Evolutionary conservation across 2,888 invertebrate species (phyloP).

Genomic region (Nineta flava): DNA sequence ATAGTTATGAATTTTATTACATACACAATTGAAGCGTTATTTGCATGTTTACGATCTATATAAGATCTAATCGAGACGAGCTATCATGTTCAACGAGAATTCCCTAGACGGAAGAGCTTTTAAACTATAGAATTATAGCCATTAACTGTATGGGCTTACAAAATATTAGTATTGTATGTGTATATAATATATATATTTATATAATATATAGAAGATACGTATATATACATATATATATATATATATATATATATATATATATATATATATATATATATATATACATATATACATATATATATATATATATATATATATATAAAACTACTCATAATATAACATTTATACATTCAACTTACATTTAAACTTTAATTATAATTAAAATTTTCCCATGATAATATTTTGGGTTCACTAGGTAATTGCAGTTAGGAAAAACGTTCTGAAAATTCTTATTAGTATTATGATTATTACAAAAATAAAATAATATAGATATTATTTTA

Average conservation of each 20-base stretch:
- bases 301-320: no score
- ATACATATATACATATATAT: no score
- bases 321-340: no score
- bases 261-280: no score
- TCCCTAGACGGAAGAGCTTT: conserved; percentile 2
- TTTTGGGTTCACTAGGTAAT: not conserved
- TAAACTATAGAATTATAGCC: not conserved
- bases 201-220: no score
- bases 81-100: conserved; percentile 4
- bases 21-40: not conserved
- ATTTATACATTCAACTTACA: not conserved
- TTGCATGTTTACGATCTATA: conserved; percentile 5
- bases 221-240: no score
- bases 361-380: not conserved
- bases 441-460: no score
- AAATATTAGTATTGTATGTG: not conserved
- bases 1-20: not conserved
- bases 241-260: no score
- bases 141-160: not conserved
- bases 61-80: conserved; percentile 4
- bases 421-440: no score
- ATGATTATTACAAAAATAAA: no score
- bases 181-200: no score
- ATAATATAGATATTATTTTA: no score
- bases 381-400: not conserved